These are phyloP conservation scores for Xenentodon cancila DNA, from an alignment of 2,797 vertebrate species.

Conservation along the genomic window DNA sequence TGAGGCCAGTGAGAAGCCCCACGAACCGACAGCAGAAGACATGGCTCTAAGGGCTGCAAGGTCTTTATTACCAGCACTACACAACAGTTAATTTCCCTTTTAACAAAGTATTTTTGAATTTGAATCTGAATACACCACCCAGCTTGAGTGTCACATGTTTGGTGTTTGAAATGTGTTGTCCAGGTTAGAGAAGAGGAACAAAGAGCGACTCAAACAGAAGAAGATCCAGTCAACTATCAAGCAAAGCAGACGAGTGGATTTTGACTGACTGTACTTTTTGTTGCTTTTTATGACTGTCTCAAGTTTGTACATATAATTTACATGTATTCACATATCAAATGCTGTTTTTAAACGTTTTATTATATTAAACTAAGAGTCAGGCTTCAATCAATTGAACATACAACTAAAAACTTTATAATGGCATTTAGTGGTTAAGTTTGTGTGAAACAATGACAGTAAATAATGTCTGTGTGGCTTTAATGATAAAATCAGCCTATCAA, in stretches of 20 bases:
- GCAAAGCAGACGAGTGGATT: constrained; percentile 82
- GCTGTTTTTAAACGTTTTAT: no score
- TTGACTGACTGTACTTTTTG: constrained; percentile 68
- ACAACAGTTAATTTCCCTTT: no score
- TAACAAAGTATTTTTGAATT: no score
- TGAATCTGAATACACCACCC: not conserved
- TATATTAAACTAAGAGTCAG: no score
- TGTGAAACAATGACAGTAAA: no score
- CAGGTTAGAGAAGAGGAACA: constrained; percentile 89
- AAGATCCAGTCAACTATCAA: constrained; percentile 85
- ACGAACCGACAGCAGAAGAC: constrained; percentile 81
- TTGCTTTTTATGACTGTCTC: not conserved
- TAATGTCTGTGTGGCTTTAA: no score
- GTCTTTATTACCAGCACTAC: constrained; percentile 63
- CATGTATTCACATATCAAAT: no score
- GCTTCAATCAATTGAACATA: no score
- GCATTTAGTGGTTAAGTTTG: no score
- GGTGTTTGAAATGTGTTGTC: constrained; percentile 35
- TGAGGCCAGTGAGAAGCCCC: constrained; percentile 80
- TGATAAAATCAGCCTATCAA: no score
- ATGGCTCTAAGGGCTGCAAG: constrained; percentile 78
- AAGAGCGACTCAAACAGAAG: constrained; percentile 89
- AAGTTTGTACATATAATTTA: not conserved
- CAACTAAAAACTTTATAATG: no score
- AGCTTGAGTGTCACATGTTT: not conserved